Evolutionary conservation across 2,797 vertebrate genomes (phyloP), one percentile per base, ranked within the genome.

Genomic region (Phaenicophaeus curvirostris): DNA sequence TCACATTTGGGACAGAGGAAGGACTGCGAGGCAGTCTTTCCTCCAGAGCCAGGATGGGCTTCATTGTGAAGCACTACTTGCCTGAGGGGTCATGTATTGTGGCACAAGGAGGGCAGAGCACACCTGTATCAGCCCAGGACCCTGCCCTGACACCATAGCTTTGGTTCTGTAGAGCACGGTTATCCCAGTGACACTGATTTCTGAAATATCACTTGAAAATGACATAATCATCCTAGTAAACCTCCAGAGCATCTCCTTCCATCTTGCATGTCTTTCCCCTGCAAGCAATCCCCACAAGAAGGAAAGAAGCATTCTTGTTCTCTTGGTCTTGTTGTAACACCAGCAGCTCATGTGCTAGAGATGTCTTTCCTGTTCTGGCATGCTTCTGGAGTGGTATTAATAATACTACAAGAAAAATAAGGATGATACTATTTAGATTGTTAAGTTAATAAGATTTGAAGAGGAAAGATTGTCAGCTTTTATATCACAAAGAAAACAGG

Each of bases 381-480:
- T 97, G 97, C 87, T 93, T 85, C 41, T 85, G 82, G 89, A 48
- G 19, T 85, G 48, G 81, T 93, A 76, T 51, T 89, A 89, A 53
- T 71, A 78, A 50, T n/a, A 58, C 41, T 23, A 42, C 8, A 55
- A 87, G 58, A 76, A 87, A 90, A 44, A 65, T 86, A 85, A 58
- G 18, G 31, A 16, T 50, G 80, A 81, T 95, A 89, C 90, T 96
- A 85, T 96, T 97, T 96, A 95, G 87, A 82, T 20, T 84, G 84
- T 91, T 97, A 95, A 97, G 94, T 96, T 97, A 94, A 96, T 86
- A 78, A 95, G 74, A 92, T 94, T 96, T 93, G 80, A 95, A 95
- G 95, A 96, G 59, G 73, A 94, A 94, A 97, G 69, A 89, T 95
- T 97, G 95, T 96, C 96, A 96, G 72, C 59, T 95, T 95, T 95